Evolutionary conservation across 2,113 vertebrate genomes (phyloP).

Genomic region (Lates calcarifer): DNA sequence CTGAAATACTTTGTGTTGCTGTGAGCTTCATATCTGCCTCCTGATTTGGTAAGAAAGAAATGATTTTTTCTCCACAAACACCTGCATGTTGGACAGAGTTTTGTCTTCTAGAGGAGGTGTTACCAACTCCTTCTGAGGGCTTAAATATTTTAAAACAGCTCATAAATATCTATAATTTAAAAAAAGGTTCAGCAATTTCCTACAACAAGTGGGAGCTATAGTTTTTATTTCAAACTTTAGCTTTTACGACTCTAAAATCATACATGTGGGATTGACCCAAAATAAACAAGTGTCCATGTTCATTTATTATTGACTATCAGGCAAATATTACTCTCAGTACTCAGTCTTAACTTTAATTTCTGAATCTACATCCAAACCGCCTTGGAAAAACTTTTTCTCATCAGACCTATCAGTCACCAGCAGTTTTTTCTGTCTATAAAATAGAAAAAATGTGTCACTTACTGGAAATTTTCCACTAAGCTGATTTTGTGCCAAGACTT

Average conservation of each 20-base stretch:
- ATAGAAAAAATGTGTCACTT: no score
- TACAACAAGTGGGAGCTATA: neutral
- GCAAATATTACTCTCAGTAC: neutral
- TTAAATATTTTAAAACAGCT: neutral
- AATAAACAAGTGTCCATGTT: neutral
- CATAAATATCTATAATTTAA: neutral
- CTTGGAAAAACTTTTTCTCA: no score
- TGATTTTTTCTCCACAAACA: neutral
- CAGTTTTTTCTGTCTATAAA: no score
- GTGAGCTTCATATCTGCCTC: constrained; percentile 1
- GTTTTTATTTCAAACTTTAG: neutral
- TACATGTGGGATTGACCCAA: neutral
- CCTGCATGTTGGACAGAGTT: neutral
- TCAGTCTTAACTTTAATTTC: neutral
- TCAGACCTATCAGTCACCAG: no score
- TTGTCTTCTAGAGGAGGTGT: neutral
- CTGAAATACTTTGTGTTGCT: neutral
- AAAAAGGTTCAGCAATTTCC: neutral
- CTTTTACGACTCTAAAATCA: neutral
- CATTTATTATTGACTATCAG: no score
- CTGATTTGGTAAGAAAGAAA: neutral
- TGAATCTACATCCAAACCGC: neutral
- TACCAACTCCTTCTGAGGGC: neutral
- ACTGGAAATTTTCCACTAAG: neutral
- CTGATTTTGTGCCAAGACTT: neutral